Base-by-base conservation (phyloP, 92 coral and sea anemone genomes). In the Montipora capitata region DNA sequence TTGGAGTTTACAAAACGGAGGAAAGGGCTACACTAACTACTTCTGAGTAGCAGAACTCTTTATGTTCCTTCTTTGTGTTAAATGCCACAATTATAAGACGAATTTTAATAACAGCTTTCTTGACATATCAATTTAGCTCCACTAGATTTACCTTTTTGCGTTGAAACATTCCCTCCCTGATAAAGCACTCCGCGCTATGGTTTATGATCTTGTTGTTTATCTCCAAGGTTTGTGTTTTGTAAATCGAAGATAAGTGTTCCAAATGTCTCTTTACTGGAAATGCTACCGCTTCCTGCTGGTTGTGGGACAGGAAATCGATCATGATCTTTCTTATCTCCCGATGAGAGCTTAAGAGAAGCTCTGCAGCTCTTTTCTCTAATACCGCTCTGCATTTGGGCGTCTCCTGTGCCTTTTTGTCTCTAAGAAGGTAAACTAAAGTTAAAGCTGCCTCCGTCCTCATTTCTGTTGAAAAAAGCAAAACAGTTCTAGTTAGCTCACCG, bases 161-260 rank as follows among this genome's bases (percentile, higher is more conserved):
- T 38, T 80, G 85, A 51, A 80, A 80, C 85, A 66, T 49, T 3
- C 85, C 85, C 49, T 45, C 75, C 16, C 49, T 66, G 48, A 80
- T 72, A 35, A 67, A 80, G 39, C 43, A 66, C 10, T 18, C 9
- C 9, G 17, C 7, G 11, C 73, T 57, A 14, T 80, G 44, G 85
- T 41, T 45, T 13, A 80, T 51, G 3, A 52, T 67, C 8, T 40
- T 27, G 4, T 35, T 68, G 27, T 80, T 66, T 2, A 67, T 68
- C n/a, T 80, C 85, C 18, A 80, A 11, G 10, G 62, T 80, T 18
- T 80, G 67, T 42, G 58, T 80, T 67, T 75, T n/a, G 64, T 80
- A 80, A 11, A 14, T 5, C 38, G 62, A 48, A 8, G 35, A 35
- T 7, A 80, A 20, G 48, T 65, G 85, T 6, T 80, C 43, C 3